Percentiles rank a stretch among this genome's conserved stretches.
Conservation (phyloP, 64 coral and sea anemone genomes). For the Pocillopora damicornis region DNA sequence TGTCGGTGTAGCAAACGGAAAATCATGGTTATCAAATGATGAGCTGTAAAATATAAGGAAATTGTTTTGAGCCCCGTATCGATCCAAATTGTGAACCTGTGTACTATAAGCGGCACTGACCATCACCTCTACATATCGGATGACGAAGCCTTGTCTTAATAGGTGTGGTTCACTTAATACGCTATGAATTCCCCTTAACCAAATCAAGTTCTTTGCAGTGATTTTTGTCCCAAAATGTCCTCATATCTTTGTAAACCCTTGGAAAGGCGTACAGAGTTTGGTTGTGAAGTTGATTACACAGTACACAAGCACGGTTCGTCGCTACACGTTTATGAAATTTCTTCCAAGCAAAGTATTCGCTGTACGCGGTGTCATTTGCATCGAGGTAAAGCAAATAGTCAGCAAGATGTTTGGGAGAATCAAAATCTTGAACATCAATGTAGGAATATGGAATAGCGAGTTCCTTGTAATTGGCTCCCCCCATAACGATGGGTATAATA, state of each 20-base stretch:
- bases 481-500: conserved; percentile 63
- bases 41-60: neutral
- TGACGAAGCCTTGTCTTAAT: neutral
- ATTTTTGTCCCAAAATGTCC: conserved; percentile 7
- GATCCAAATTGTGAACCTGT: too few species aligned
- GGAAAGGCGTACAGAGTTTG: conserved; percentile 16
- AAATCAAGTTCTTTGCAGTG: conserved; percentile 6
- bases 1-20: too few species aligned
- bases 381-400: conserved; percentile 50
- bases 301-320: conserved; percentile 40
- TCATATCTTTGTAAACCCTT: conserved; percentile 28
- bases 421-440: conserved; percentile 67
- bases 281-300: conserved; percentile 54
- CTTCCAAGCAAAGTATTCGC: conserved; percentile 60
- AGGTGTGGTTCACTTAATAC: neutral
- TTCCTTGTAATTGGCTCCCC: conserved; percentile 36
- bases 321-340: conserved; percentile 33
- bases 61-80: neutral
- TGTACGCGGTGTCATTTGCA: conserved; percentile 49
- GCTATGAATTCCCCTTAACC: neutral
- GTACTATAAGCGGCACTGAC: too few species aligned
- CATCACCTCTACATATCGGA: neutral
- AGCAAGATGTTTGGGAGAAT: conserved; percentile 46
- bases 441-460: conserved; percentile 71
- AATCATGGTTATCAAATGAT: too few species aligned